Evolutionary conservation across 2,888 invertebrate species (phyloP), one percentile per base, ranked within the genome.

Genomic region (Ctena decussata): DNA sequence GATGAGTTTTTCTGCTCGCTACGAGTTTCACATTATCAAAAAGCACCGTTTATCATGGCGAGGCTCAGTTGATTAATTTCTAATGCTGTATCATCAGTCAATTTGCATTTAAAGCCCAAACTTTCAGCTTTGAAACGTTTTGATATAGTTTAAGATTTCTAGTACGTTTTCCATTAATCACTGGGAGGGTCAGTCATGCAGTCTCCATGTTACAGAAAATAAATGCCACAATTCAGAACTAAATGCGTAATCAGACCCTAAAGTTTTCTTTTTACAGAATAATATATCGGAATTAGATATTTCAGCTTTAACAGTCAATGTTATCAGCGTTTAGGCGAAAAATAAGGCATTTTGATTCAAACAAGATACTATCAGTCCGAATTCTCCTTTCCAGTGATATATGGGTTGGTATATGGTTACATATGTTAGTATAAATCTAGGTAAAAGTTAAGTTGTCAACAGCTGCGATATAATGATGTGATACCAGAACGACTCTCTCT

Each of bases 161-260:
- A 6, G 2, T 11, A 11, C 60, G 24, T 11, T 27, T 60, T 21
- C 24, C 60, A 60, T 60, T 30, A 60, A 60, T 60, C 60, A 60
- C 24, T 1, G 3, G 27, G 27, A 11, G 60, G 24, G 60, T 27
- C 30, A 60, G 60, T 30, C 60, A 60, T 27, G 8, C 11, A 27
- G 60, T 3, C 60, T 27, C 60, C 60, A 6, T 60, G 60, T 60
- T 60, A 30, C 60, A 27, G 30, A 60, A 60, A 60, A 30, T 60
- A 60, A 60, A 60, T 60, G 60, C 60, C 60, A 60, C 60, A 24
- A 27, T 60, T 60, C 60, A 60, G 60, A 60, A 53, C 5, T 53
- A 53, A 53, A n/a, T 5, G 5, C 53, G 53, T 53, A 53, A 53
- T 53, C 53, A 53, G 53, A 53, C 21, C 12, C 53, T n/a, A 8